Base-by-base conservation (phyloP, 1,140 invertebrate species). In the Nymphalis io region DNA sequence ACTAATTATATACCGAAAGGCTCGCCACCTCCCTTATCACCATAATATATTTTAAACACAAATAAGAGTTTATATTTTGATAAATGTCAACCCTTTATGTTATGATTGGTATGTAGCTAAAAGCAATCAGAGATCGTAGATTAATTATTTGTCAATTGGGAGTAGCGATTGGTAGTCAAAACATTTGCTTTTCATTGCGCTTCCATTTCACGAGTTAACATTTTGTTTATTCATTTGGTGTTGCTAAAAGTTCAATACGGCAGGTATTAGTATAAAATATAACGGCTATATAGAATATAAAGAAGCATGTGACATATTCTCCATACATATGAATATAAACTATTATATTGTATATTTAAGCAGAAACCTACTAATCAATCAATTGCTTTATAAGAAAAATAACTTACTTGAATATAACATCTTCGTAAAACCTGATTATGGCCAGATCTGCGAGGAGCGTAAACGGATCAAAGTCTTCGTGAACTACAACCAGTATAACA, bases 401-500 rank as follows among this genome's bases (percentile, higher is more conserved):
- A 6, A 61, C 53, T 61, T 68, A 84, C 86, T 72, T 82, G 18
- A 46, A 78, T 13, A 55, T 10, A 6, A 80, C 38, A 21, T 83
- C 71, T 72, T 88, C 84, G 39, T 82, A 87, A 0, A 82, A 44
- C 23, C 76, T 74, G 0, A 90, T 15, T 0, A 90, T 53, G 2
- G 83, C 80, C 0, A 90, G 48, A 55, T 90, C 87, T 0, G 65
- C 70, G 3, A 55, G 18, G 23, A 90, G 60, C 0, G 81, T 85
- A 53, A 75, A 82, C 0, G 70, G 76, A 63, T 88, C 71, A 67
- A 89, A 90, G 0, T 77, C 12, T 21, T 84, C 46, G 60, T 89
- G 84, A 0, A 84, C 61, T 46, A 89, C 23, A 1, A 84, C 13
- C 5, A 87, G 10, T 11, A 89, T 10, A 0, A 89, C 83, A 3